Evolutionary conservation across 1,140 invertebrate species (phyloP).

Genomic region (Drosophila pandora): DNA sequence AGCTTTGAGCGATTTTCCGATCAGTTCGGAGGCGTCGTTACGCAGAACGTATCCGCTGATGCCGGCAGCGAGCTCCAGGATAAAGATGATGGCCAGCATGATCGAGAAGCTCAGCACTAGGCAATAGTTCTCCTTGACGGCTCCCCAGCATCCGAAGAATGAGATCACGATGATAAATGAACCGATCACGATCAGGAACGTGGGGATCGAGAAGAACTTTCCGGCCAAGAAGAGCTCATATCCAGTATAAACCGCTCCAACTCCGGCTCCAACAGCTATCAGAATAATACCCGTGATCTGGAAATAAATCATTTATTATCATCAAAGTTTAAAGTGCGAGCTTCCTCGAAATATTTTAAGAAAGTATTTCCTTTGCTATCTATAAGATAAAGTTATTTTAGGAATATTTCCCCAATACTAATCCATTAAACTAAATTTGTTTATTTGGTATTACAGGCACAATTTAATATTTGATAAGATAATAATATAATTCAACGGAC

Average conservation of each 20-base stretch:
- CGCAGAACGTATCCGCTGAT: constrained; percentile 91
- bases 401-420: not conserved
- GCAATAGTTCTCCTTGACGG: constrained; percentile 91
- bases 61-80: constrained; percentile 92
- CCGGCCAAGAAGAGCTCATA: constrained; percentile 88
- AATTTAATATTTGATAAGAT: constrained; percentile 13
- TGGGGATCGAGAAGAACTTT: constrained; percentile 87
- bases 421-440: constrained; percentile 11
- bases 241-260: constrained; percentile 87
- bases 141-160: constrained; percentile 95
- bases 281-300: constrained; percentile 90
- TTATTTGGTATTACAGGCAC: not conserved
- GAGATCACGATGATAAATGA: constrained; percentile 91
- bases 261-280: constrained; percentile 87
- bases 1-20: constrained; percentile 84
- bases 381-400: constrained; percentile 1
- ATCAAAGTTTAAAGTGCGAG: not conserved
- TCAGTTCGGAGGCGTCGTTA: constrained; percentile 85
- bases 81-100: constrained; percentile 90
- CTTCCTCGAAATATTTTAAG: not conserved
- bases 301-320: constrained; percentile 14
- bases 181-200: constrained; percentile 91
- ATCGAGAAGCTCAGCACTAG: constrained; percentile 91
- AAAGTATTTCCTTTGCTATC: not conserved
- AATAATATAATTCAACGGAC: not conserved